phyloP scores from a whole-genome alignment of 2,888 invertebrate species.

The Sesia apiformis region DNA sequence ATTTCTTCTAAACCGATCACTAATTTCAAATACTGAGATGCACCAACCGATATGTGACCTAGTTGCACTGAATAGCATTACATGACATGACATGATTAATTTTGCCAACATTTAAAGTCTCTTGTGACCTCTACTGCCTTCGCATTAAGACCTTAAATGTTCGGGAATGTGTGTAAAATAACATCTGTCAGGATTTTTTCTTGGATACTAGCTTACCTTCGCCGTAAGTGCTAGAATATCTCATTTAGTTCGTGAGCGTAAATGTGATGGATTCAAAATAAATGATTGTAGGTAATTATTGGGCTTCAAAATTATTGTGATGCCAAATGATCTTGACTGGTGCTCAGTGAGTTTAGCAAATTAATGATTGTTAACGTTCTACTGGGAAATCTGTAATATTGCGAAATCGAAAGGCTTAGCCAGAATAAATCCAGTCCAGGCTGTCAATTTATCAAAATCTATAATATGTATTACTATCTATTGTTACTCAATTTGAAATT shows the following conservation, averaged over 20 bases:
- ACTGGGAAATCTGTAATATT: not conserved
- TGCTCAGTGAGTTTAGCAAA: not conserved
- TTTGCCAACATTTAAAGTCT: not conserved
- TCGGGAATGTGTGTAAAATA: not conserved
- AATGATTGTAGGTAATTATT: not conserved
- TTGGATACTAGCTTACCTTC: slow-evolving; percentile 24
- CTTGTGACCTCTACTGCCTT: slow-evolving; percentile 11
- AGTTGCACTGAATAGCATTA: slow-evolving; percentile 16
- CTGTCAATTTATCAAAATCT: not conserved
- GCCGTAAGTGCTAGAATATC: slow-evolving; percentile 2
- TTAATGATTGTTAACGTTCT: not conserved
- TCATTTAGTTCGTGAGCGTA: slow-evolving; percentile 3
- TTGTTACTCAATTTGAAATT: not conserved
- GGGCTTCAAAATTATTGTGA: not conserved
- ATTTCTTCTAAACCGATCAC: not conserved
- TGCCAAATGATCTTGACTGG: not conserved
- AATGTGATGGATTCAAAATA: not conserved
- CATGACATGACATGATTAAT: slow-evolving; percentile 1
- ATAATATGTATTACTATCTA: not conserved
- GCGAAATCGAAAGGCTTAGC: not conserved
- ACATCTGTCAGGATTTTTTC: slow-evolving; percentile 2
- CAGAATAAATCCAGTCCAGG: no score
- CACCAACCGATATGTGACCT: slow-evolving; percentile 20
- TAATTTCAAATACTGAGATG: slow-evolving; percentile 15
- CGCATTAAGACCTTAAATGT: slow-evolving; percentile 10